Evolutionary conservation across 92 coral and sea anemone genomes (phyloP).

Genomic region (Meandrina meandrites): DNA sequence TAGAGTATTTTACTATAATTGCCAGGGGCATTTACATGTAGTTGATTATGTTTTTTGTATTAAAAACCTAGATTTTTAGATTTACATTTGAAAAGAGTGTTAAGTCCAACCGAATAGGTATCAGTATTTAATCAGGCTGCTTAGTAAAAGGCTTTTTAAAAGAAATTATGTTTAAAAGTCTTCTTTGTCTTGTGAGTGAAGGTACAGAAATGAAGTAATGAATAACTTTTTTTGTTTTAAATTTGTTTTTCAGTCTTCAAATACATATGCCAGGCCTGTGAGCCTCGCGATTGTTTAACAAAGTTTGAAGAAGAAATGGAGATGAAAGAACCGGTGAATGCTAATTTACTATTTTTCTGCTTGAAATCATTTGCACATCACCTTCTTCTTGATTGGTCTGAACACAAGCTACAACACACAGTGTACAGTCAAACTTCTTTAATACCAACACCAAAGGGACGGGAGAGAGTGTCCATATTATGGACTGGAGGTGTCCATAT

Average conservation of each 20-base stretch:
- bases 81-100: not conserved
- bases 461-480: too few relatives aligned
- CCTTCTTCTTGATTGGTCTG: too few relatives aligned
- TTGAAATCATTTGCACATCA: not conserved
- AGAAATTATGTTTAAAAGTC: not conserved
- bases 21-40: too few relatives aligned
- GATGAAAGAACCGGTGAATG: constrained; percentile 46
- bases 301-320: constrained; percentile 52
- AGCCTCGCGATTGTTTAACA: constrained; percentile 27
- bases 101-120: not conserved
- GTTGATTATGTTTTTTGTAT: too few relatives aligned
- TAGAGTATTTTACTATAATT: too few relatives aligned
- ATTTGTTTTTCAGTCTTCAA: constrained; percentile 45
- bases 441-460: too few relatives aligned
- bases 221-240: not conserved
- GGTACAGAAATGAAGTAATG: not conserved
- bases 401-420: not conserved
- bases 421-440: too few relatives aligned
- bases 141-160: not conserved
- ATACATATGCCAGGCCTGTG: constrained; percentile 40
- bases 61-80: not conserved
- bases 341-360: not conserved
- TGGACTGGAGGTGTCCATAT: too few relatives aligned
- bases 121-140: not conserved
- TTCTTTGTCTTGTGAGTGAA: not conserved